A percentile compares a stretch with the other conserved stretches of the same genome.
phyloP scores from a whole-genome alignment of 1,140 invertebrate species.

The Aphaenogaster rudis region DNA sequence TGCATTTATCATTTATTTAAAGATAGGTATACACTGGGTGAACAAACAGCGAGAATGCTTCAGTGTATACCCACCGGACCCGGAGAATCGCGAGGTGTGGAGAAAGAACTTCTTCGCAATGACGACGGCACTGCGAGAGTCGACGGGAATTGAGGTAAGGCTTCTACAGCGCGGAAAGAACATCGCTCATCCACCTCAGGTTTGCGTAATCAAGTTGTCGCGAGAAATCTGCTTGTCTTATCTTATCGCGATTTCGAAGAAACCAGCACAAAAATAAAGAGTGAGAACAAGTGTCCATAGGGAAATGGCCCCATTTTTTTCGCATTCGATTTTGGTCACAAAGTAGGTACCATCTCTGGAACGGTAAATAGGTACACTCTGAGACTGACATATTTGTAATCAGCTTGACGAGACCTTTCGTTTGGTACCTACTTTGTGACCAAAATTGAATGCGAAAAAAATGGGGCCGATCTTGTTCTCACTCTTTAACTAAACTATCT shows the following conservation, averaged over 20 bases:
- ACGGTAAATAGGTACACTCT: too few relatives aligned
- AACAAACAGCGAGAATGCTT: conserved; percentile 35
- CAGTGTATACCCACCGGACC: background rate
- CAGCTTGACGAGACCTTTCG: too few relatives aligned
- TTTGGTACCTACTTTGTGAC: too few relatives aligned
- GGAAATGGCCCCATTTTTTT: too few relatives aligned
- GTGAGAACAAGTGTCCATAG: too few relatives aligned
- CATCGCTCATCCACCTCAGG: conserved; percentile 48
- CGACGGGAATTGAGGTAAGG: conserved; percentile 56
- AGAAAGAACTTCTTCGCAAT: conserved; percentile 12
- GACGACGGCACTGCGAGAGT: conserved; percentile 25
- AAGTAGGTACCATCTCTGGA: too few relatives aligned
- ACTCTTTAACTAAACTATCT: background rate
- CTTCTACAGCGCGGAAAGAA: conserved; percentile 51
- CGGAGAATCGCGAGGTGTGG: conserved; percentile 3
- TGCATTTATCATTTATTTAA: conserved; percentile 55
- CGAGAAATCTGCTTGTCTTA: conserved; percentile 42
- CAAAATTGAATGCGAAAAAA: too few relatives aligned
- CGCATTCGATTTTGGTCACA: too few relatives aligned
- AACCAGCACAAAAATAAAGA: too few relatives aligned
- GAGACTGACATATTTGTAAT: too few relatives aligned
- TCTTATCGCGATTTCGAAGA: background rate
- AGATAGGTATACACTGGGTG: conserved; percentile 5
- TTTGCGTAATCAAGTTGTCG: conserved; percentile 56
- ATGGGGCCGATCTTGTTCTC: too few relatives aligned